Conservation (phyloP, 2,888 invertebrate genomes). For the Tipula confusa region DNA sequence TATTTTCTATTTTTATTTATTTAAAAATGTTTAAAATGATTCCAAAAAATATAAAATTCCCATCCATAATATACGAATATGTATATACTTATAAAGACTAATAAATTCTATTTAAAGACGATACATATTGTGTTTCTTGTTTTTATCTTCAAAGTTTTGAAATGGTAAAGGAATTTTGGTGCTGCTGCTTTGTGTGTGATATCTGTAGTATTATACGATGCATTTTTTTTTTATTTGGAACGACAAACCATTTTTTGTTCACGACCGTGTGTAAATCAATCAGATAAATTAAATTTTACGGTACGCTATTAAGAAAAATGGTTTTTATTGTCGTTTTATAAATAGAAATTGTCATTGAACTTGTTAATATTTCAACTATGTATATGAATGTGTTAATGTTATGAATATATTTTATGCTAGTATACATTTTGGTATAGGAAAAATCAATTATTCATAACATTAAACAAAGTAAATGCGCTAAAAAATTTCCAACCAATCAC, state of each 20-base stretch:
- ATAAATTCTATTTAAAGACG: slow-evolving; percentile 20
- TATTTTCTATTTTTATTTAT: slow-evolving; percentile 25
- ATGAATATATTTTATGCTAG: not conserved
- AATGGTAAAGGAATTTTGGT: not conserved
- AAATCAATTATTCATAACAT: not conserved
- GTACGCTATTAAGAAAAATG: not conserved
- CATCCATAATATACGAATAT: slow-evolving; percentile 8
- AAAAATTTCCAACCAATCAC: not conserved
- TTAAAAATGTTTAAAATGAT: not conserved
- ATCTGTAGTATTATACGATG: not conserved
- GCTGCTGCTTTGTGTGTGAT: not conserved
- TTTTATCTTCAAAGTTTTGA: not conserved
- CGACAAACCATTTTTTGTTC: not conserved
- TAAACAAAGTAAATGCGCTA: not conserved
- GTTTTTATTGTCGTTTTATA: not conserved
- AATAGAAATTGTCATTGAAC: not conserved
- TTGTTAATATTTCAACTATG: not conserved
- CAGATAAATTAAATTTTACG: not conserved
- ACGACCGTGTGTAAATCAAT: not conserved
- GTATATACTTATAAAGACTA: not conserved
- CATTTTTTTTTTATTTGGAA: not conserved
- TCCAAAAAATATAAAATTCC: not conserved
- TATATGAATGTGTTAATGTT: not conserved
- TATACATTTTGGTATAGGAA: not conserved
- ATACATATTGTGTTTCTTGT: not conserved